phyloP scores from a whole-genome alignment of 2,797 vertebrate genomes.

The Sphenopsis melanotis region DNA sequence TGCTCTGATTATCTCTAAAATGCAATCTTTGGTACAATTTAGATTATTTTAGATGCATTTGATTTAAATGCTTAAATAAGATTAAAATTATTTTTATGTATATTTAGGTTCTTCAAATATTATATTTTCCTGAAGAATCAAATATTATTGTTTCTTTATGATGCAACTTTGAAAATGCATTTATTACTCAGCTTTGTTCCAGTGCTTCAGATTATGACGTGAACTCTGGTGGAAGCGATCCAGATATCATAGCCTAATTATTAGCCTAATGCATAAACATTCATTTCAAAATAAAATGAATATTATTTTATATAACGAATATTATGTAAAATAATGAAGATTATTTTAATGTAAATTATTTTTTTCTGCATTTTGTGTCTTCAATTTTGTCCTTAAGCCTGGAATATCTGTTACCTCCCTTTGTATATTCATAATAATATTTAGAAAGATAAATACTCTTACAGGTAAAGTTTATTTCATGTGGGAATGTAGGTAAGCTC shows the following conservation, averaged over 20 bases:
- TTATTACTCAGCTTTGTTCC: background rate
- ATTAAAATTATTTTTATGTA: background rate
- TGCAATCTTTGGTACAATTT: background rate
- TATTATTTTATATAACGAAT: background rate
- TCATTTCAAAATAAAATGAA: slow-evolving; percentile 1
- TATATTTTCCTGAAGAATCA: background rate
- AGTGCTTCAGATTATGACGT: background rate
- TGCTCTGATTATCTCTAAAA: background rate
- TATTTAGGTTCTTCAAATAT: background rate
- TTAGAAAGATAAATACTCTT: background rate
- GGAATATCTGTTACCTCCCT: background rate
- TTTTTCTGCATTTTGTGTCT: background rate
- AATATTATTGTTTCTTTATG: background rate
- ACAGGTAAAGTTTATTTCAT: background rate
- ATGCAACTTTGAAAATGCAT: slow-evolving; percentile 19
- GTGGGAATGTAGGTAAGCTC: background rate
- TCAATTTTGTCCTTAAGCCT: background rate
- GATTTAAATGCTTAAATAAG: background rate
- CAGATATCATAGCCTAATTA: background rate
- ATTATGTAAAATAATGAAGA: background rate
- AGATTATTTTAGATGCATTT: background rate
- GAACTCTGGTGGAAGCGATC: background rate
- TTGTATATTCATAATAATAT: background rate
- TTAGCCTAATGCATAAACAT: background rate
- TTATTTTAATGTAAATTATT: background rate